Conservation (phyloP, 2,113 vertebrate genomes). For the Cercopithecus mona region DNA sequence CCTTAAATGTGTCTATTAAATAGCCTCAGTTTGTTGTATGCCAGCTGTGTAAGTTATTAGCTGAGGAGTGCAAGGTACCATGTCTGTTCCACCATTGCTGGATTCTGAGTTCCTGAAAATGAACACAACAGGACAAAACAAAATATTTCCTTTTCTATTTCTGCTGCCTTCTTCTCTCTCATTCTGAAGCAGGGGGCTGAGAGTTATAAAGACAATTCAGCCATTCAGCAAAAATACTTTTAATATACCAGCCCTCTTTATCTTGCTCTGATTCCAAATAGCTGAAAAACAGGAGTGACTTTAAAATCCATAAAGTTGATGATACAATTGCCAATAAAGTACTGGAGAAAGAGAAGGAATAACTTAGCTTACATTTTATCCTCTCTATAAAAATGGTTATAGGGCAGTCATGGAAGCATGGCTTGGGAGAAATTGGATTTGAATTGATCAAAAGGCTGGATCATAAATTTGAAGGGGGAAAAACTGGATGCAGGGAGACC, state of each 20-base stretch:
- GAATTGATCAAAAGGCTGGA: neutral
- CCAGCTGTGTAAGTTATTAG: neutral
- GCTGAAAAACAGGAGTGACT: neutral
- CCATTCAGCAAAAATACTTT: neutral
- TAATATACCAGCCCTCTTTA: neutral
- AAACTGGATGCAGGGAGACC: too few relatives aligned
- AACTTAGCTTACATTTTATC: neutral
- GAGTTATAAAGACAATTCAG: neutral
- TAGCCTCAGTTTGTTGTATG: neutral
- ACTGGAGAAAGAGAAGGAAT: neutral
- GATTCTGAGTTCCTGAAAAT: neutral
- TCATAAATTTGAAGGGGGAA: neutral
- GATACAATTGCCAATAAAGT: neutral
- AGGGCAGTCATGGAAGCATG: neutral
- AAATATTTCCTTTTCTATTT: neutral
- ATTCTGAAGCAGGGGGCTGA: neutral
- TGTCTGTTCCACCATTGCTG: neutral
- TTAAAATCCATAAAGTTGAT: neutral
- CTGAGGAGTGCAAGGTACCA: neutral
- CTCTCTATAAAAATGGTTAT: neutral
- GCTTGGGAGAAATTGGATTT: neutral
- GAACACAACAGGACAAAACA: neutral
- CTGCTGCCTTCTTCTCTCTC: neutral
- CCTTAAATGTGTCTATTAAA: slow-evolving; percentile 28
- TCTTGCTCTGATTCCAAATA: neutral